Conservation (phyloP, 1,140 invertebrate species). For the Pygmarrhopalites habei region DNA sequence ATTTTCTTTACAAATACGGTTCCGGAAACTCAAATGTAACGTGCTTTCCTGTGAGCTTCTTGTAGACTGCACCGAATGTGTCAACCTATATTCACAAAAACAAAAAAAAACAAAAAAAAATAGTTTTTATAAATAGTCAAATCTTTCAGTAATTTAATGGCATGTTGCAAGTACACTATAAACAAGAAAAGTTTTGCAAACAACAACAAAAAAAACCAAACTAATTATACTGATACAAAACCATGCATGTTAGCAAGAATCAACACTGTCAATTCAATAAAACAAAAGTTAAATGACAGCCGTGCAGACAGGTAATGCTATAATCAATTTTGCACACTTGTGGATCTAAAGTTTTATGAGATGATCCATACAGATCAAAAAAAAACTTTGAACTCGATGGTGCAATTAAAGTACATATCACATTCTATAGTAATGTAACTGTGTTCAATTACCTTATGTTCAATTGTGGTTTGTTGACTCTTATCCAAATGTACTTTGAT, state of each 20-base stretch:
- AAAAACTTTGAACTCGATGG: slow-evolving; percentile 35
- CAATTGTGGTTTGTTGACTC: slow-evolving; percentile 96
- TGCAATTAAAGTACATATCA: too few species aligned
- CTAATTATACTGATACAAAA: too few species aligned
- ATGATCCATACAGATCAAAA: neutral
- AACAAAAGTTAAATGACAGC: slow-evolving; percentile 23
- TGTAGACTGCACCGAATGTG: slow-evolving; percentile 96
- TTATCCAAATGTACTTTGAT: slow-evolving; percentile 99
- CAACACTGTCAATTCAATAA: slow-evolving; percentile 24
- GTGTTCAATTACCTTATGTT: slow-evolving; percentile 97
- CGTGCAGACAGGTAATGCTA: slow-evolving; percentile 24
- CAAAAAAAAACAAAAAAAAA: neutral
- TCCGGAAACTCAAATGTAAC: slow-evolving; percentile 99
- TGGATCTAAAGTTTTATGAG: slow-evolving; percentile 29
- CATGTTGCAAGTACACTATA: too few species aligned
- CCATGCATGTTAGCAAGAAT: slow-evolving; percentile 23
- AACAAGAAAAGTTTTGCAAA: too few species aligned
- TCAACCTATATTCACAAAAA: slow-evolving; percentile 65
- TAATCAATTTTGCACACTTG: slow-evolving; percentile 34
- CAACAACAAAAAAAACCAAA: too few species aligned
- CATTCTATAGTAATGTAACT: too few species aligned
- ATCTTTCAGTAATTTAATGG: too few species aligned
- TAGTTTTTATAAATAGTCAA: too few species aligned
- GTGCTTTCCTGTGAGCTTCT: slow-evolving; percentile 96
- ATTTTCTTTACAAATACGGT: slow-evolving; percentile 71